Conservation (phyloP, 2,113 vertebrate species). For the Phaethornis superciliosus region DNA sequence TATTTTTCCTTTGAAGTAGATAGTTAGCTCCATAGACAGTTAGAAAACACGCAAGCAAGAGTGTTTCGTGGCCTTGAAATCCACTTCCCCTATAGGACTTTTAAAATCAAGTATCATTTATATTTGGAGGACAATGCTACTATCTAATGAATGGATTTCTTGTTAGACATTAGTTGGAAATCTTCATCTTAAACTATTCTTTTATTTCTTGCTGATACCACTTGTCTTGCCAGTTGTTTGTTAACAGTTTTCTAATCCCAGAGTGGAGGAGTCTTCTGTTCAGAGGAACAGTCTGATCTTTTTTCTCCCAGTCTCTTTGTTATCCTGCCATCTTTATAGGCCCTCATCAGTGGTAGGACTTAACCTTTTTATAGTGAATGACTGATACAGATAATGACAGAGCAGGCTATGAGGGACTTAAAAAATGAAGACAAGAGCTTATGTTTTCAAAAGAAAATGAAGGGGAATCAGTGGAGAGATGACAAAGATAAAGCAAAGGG, state of each 20-base stretch:
- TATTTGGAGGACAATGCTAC: not conserved
- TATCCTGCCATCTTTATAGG: not conserved
- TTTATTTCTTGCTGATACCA: not conserved
- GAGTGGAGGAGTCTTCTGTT: not conserved
- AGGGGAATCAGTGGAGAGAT: not conserved
- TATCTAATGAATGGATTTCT: not conserved
- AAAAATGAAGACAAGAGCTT: not conserved
- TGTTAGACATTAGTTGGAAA: not conserved
- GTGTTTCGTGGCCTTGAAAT: not conserved
- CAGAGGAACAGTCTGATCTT: fast-evolving
- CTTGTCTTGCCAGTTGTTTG: not conserved
- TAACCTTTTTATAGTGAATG: not conserved
- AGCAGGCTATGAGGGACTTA: not conserved
- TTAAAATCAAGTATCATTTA: not conserved
- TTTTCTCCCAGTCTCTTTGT: not conserved
- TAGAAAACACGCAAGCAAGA: not conserved
- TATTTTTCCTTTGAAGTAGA: not conserved
- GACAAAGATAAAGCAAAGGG: constrained; percentile 4
- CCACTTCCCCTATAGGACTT: not conserved
- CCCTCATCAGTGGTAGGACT: not conserved
- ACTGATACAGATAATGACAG: not conserved
- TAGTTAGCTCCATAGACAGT: not conserved
- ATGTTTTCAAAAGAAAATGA: not conserved
- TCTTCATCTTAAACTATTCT: not conserved
- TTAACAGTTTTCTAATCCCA: not conserved